These are phyloP conservation scores for Zaprionus ghesquierei DNA, from an alignment of 1,140 invertebrate genomes.

Conservation along the genomic window DNA sequence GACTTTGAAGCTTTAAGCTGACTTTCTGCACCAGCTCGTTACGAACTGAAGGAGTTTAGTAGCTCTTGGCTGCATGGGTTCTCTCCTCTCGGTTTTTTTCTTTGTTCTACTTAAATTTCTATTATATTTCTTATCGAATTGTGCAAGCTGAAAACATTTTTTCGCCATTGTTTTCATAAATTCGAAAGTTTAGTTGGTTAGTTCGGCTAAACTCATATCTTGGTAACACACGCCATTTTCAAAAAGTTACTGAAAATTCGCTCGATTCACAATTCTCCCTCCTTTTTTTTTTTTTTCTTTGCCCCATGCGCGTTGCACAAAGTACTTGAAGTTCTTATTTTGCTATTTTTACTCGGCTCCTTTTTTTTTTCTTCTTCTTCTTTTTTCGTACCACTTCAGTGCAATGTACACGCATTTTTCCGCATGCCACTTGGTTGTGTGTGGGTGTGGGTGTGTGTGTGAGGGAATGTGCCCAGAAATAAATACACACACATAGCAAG, in stretches of 20 bases:
- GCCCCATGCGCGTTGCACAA: conserved; percentile 5
- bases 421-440: conserved; percentile 32
- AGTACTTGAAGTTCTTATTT: conserved; percentile 22
- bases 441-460: conserved; percentile 2
- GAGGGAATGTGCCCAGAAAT: neutral
- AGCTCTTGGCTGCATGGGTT: no score
- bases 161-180: conserved; percentile 28
- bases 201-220: conserved; percentile 29
- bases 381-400: conserved; percentile 39
- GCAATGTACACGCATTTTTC: conserved; percentile 57
- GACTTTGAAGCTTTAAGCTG: neutral
- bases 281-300: neutral
- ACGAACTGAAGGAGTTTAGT: neutral
- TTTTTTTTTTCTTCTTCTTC: neutral
- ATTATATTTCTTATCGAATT: conserved; percentile 2
- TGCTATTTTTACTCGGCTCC: neutral
- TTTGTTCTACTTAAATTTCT: neutral
- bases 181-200: conserved; percentile 35
- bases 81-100: neutral
- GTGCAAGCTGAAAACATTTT: conserved; percentile 5
- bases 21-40: neutral
- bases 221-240: conserved; percentile 5
- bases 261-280: conserved; percentile 8
- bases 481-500: neutral
- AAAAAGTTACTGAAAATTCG: conserved; percentile 40